Base-by-base conservation (phyloP, 2,113 vertebrate species). In the Platichthys flesus region DNA sequence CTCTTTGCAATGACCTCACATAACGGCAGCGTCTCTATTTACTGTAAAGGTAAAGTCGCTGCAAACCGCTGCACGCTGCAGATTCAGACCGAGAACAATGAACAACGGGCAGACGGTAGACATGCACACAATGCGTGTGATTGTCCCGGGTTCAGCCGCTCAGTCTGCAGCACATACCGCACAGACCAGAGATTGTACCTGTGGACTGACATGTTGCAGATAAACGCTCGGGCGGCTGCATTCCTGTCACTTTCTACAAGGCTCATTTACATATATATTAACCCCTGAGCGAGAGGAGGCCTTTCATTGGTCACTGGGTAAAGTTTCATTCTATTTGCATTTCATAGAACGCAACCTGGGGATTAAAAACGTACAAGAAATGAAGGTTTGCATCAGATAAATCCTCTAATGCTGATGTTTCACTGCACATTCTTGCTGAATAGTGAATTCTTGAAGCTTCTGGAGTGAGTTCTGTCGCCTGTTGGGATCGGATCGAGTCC, bases 141-240 rank as follows among this genome's bases (percentile, higher is more conserved):
- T 76, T 85, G 71, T 77, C 1, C 45, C 20, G 51, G 16, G 21
- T 26, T 57, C 28, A 54, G 52, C 66, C 42, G 8, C 20, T 42
- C 12, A 31, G 21, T 55, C 70, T 67, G 61, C 81, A 72, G 64
- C 10, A 4, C 68, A 20, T 82, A 75, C 63, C 52, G 42, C 9
- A 31, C 62, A 75, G 45, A 75, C 76, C 1, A 57, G 51, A 84
- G 62, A 75, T 31, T 66, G 14, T 63, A 55, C 1, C 40, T 75
- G 74, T 42, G 45, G 61, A 76, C 59, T 49, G 76, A 82, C 64
- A 72, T 58, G 62, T 49, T 68, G n/a, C 54, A 79, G 76, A 82
- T 71, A 69, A 64, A 59, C 26, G 4, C 58, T 52, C 47, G 5
- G 56, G 56, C 26, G 21, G 58, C 64, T 21, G 13, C 75, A 83